These are phyloP conservation scores for Meghimatium bilineatum DNA, from an alignment of 2,888 invertebrate genomes.

Conservation along the genomic window DNA sequence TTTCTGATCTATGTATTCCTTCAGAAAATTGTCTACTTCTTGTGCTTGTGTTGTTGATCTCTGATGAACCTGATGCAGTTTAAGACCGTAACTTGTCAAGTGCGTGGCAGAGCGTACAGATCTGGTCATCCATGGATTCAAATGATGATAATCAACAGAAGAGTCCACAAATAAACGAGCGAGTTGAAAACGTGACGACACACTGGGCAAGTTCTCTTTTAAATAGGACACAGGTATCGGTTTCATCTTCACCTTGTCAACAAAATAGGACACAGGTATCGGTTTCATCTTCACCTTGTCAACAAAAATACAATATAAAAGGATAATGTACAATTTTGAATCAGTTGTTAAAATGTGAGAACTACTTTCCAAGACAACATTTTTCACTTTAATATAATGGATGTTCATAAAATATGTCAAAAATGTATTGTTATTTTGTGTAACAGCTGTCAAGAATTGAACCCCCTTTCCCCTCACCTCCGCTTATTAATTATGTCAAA, in stretches of 20 bases:
- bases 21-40: background rate
- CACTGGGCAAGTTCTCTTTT: background rate
- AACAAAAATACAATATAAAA: background rate
- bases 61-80: background rate
- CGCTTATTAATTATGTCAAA: too few species aligned
- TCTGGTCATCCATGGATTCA: conserved; percentile 5
- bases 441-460: too few species aligned
- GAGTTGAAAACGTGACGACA: background rate
- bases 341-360: too few species aligned
- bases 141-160: background rate
- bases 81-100: background rate
- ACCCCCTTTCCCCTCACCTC: too few species aligned
- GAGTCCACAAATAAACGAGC: conserved; percentile 12
- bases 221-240: conserved; percentile 22
- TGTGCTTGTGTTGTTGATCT: background rate
- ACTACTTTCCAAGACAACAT: too few species aligned
- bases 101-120: background rate
- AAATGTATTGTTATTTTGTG: too few species aligned
- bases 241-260: conserved; percentile 16
- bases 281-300: conserved; percentile 21
- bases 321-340: too few species aligned
- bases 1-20: background rate
- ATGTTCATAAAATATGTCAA: too few species aligned
- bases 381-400: too few species aligned
- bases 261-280: background rate